Evolutionary conservation across 2,113 vertebrate species (phyloP).

Genomic region (Callipepla californica): DNA sequence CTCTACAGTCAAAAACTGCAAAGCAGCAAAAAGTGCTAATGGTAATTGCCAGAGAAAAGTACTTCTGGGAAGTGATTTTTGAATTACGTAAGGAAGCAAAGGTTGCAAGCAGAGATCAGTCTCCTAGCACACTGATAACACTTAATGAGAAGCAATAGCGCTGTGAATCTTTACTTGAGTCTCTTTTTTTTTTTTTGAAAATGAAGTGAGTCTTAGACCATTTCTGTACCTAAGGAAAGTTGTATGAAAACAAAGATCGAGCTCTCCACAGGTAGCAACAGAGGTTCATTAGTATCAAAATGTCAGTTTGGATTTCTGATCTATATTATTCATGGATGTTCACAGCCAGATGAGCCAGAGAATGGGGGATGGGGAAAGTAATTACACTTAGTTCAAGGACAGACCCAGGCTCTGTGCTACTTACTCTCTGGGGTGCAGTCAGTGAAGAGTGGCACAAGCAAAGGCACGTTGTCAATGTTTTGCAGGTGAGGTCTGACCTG

Average conservation of each 20-base stretch:
- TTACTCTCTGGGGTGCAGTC: conserved; percentile 98
- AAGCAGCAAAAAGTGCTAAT: conserved; percentile 1
- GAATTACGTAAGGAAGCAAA: not conserved
- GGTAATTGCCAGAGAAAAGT: conserved; percentile 16
- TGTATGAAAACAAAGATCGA: not conserved
- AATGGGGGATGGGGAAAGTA: not conserved
- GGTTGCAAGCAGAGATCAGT: conserved; percentile 16
- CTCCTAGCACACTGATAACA: conserved; percentile 7
- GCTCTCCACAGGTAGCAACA: not conserved
- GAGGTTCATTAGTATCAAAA: not conserved
- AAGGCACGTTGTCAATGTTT: conserved; percentile 98
- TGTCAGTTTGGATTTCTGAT: not conserved
- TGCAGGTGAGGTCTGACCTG: conserved; percentile 97
- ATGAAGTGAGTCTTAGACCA: conserved; percentile 1
- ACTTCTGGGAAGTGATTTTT: conserved; percentile 17
- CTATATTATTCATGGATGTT: not conserved
- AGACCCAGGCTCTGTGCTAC: conserved; percentile 23
- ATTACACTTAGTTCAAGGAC: not conserved
- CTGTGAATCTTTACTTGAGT: conserved; percentile 31
- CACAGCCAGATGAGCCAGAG: not conserved
- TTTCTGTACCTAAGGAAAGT: conserved; percentile 3
- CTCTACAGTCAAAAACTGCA: not conserved
- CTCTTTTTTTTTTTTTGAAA: not conserved
- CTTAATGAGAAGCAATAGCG: conserved; percentile 19
- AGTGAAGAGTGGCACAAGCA: conserved; percentile 97